Base-by-base conservation (phyloP, 1,140 invertebrate genomes). In the Eumeta japonica region DNA sequence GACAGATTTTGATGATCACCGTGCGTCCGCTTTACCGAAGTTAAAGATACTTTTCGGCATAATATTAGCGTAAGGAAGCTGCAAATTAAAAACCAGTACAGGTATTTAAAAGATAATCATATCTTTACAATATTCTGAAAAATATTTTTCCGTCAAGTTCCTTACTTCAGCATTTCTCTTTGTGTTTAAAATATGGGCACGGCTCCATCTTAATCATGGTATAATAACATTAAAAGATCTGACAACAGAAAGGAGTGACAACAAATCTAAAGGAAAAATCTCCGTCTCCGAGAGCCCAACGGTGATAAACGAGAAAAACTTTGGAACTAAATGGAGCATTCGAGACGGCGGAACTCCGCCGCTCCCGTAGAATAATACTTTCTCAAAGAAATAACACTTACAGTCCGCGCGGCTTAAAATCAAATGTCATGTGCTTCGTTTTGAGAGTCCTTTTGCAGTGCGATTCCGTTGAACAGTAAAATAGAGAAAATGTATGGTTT, bases 261-360 rank as follows among this genome's bases (percentile, higher is more conserved):
- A 77, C 74, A 77, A 77, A 77, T 77, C 72, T 75, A 71, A 66
- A 67, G 68, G 70, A 73, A 77, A 76, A 76, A 76, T 72, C 67
- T 74, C 62, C 62, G 68, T 59, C 58, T 68, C 65, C 60, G 63
- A 66, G 70, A 67, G 63, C 63, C 70, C 70, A 74, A 64, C 70
- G 70, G 70, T 71, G 70, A 74, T 74, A 74, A 74, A 74, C 70
- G 70, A 70, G 70, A 74, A 74, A 74, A 74, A 74, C 70, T 74
- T 74, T 70, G 60, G 64, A 71, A 71, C 70, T 74, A 71, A 74
- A 74, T 74, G 70, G 70, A 71, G 70, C 66, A 70, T 70, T 74
- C 64, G 66, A 74, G 66, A 65, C 64, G 68, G 54, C 55, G 66
- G 54, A 59, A 62, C 59, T 56, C 55, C 66, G 62, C 57, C 62